Evolutionary conservation across 2,113 vertebrate species (phyloP), one percentile per base, ranked within the genome.

Genomic region (Nannospalax galili): DNA sequence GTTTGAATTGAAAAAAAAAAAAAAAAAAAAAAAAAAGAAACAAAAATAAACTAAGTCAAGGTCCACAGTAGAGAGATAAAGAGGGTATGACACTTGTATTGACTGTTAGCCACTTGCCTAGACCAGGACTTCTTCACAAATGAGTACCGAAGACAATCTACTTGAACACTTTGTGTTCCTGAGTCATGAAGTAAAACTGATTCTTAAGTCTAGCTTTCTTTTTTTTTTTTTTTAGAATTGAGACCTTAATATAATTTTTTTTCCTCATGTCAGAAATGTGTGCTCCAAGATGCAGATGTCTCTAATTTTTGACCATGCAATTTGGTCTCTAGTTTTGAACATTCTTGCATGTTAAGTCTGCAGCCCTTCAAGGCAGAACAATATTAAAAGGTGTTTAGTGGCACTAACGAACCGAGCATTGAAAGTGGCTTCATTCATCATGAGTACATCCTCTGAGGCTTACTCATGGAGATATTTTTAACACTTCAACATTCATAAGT

Each of bases 1-100:
- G 9, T 88, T 93, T 97, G 69, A 84, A 91, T 77, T 93, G 75
- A n/a, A 70, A 95, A 90, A 62, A 7, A 82, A 81, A 14, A 72
- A 67, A 12, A 1, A 37, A 60, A 73, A 32, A 81, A 45, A 75
- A 93, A 85, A 62, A 6, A 86, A 82, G 12, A 88, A 81, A 52
- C 11, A 52, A 7, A 52, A n/a, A 35, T 67, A 62, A 88, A 42
- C 0, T n/a, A 79, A 2, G 32, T 3, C 62, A 56, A 40, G 5
- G 1, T 72, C 14, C 80, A 35, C 60, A 78, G 14, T 1, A 75
- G 52, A 62, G 1, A 0, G 5, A 65, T 14, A 20, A 64, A 32
- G 17, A 91, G 1, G 2, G 28, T 12, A 79, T 73, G 30, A 92
- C 5, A 78, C 2, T 12, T 35, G 1, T 28, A 3, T 28, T 12